Evolutionary conservation across 92 coral and sea anemone species (phyloP).

Genomic region (Parazoanthus atlanticus): DNA sequence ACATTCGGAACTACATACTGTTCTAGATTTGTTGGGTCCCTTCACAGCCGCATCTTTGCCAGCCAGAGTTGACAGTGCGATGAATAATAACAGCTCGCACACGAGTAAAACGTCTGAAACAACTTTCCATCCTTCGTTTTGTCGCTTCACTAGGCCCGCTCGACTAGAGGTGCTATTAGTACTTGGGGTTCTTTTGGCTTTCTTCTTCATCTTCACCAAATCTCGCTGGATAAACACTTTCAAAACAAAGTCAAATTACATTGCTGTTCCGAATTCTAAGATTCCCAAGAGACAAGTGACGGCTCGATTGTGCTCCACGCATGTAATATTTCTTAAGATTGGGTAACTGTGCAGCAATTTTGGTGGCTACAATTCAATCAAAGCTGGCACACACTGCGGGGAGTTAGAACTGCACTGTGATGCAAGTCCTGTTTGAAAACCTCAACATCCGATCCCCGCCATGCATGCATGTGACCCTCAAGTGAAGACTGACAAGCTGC

Average conservation of each 20-base stretch:
- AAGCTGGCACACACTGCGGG: conserved; percentile 36
- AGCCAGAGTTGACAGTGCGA: conserved; percentile 70
- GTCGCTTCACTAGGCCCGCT: conserved; percentile 58
- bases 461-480: conserved; percentile 31
- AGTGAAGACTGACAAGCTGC: conserved; percentile 11
- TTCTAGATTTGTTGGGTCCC: conserved; percentile 37
- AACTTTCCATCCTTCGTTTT: conserved; percentile 68
- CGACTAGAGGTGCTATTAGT: conserved; percentile 75
- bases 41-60: conserved; percentile 63
- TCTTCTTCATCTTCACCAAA: conserved; percentile 57
- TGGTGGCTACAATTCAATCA: not conserved
- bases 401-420: not conserved
- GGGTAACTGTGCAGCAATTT: conserved; percentile 12
- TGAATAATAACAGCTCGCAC: conserved; percentile 77
- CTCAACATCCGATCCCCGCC: conserved; percentile 22
- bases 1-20: conserved; percentile 46
- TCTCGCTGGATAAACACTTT: conserved; percentile 6
- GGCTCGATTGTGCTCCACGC: not conserved
- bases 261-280: not conserved
- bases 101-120: conserved; percentile 80
- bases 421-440: conserved; percentile 32
- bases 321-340: not conserved
- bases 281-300: conserved; percentile 24
- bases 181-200: conserved; percentile 58
- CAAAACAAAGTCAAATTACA: conserved; percentile 32